These are phyloP conservation scores for Drosophila kohkoa DNA, from an alignment of 1,140 invertebrate species.

Conservation along the genomic window DNA sequence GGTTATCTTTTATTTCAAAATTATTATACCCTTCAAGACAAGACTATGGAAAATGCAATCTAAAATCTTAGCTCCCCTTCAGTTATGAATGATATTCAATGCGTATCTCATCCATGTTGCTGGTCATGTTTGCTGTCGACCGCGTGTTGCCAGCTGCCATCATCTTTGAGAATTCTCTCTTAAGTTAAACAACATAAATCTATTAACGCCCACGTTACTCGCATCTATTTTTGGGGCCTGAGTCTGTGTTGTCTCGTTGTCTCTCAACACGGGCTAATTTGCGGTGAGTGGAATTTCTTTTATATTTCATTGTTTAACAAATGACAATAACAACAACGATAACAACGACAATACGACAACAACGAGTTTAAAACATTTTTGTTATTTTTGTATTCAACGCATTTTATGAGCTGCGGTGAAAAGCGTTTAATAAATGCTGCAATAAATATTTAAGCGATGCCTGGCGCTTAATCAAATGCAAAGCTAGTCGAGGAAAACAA, in stretches of 20 bases:
- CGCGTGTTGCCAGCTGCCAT: conserved; percentile 9
- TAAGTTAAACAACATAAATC: conserved; percentile 72
- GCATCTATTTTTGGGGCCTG: conserved; percentile 31
- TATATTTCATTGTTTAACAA: conserved; percentile 42
- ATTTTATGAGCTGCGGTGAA: conserved; percentile 63
- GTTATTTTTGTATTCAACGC: conserved; percentile 26
- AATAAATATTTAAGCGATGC: conserved; percentile 73
- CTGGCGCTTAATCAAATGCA: conserved; percentile 60
- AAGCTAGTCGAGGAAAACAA: conserved; percentile 60
- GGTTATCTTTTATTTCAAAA: no score
- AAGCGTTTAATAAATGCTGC: conserved; percentile 75
- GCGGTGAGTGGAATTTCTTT: conserved; percentile 77
- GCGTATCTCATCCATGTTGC: background rate
- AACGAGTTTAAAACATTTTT: conserved; percentile 36
- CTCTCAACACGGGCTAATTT: conserved; percentile 59
- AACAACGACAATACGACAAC: conserved; percentile 12
- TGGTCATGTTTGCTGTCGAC: no score
- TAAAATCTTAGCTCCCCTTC: no score
- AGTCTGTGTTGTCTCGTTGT: conserved; percentile 46
- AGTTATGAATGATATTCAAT: conserved; percentile 57
- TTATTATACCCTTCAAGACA: no score
- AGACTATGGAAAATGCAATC: no score
- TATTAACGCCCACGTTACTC: conserved; percentile 66
- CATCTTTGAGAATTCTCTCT: conserved; percentile 32
- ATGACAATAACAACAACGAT: conserved; percentile 20